Base-by-base conservation (phyloP, 1,140 invertebrate genomes). In the Drosophila watanabei region DNA sequence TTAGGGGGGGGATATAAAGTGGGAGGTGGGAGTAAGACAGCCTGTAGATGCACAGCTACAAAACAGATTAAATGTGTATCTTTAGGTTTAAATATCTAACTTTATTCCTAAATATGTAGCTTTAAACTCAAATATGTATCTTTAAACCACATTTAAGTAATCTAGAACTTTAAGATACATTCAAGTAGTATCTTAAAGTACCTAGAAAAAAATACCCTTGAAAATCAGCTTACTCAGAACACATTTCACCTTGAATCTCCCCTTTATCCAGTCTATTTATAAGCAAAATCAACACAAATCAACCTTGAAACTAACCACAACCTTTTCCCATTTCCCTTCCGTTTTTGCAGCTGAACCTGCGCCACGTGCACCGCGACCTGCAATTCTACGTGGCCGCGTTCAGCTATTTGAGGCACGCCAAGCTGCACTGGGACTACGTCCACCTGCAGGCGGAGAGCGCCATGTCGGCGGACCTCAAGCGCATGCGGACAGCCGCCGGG, bases 361-460 rank as follows among this genome's bases (percentile, higher is more conserved):
- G 90, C 7, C 80, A 75, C 28, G 70, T 73, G 14, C 88, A 92
- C 58, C 69, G 75, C 13, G 82, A 92, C 30, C 20, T 92, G 33
- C 90, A 92, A n/a, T 71, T 84, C 14, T 92, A 90, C 14, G 86
- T 90, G 39, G 90, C 80, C 30, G 64, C 78, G 28, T 92, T 92
- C 10, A 83, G 78, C 32, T 92, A 92, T 48, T 24, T 92, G 41
- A 72, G 73, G 2, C 78, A 85, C 49, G 68, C 75, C 4, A 76
- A 90, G 49, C 24, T 87, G 3, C 64, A 90, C 52, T 90, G 54
- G 49, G 90, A 92, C 60, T 60, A 58, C 14, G 43, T 58, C 18
- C 62, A 68, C 2, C 13, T 64, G 20, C 66, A 79, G 33, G 39
- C 56, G 8, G 58, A 62, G 45, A 84, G 63, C 20, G 62, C 24